A percentile compares a stretch with the other conserved stretches of the same genome.
These are phyloP conservation scores for Metopia argyrocephala DNA, from an alignment of 2,888 invertebrate species.

Conservation along the genomic window DNA sequence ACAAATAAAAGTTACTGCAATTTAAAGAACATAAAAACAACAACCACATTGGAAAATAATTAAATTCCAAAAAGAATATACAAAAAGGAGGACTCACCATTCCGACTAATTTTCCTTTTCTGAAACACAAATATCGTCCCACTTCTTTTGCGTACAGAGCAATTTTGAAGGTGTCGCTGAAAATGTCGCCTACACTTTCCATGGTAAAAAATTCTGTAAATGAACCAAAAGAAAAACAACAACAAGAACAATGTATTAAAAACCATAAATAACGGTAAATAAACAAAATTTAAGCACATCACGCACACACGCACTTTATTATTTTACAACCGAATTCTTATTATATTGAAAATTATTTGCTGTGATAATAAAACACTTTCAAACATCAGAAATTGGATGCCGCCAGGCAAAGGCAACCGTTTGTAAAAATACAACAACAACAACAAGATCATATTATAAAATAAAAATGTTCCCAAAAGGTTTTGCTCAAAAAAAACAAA, in stretches of 20 bases:
- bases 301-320: constrained; percentile 32
- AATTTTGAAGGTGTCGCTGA: constrained; percentile 73
- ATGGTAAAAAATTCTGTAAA: constrained; percentile 74
- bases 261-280: constrained; percentile 19
- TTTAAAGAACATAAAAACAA: too few species aligned
- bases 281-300: constrained; percentile 19
- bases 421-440: too few species aligned
- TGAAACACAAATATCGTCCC: constrained; percentile 75
- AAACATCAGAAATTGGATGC: constrained; percentile 44
- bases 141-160: constrained; percentile 76
- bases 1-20: too few species aligned
- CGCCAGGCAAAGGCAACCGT: not conserved
- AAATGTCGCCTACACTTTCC: constrained; percentile 73
- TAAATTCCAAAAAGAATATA: not conserved
- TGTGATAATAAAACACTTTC: constrained; percentile 31
- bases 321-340: too few species aligned
- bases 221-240: constrained; percentile 12
- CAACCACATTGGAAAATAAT: not conserved
- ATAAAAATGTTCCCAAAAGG: constrained; percentile 6
- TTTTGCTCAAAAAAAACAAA: constrained; percentile 39
- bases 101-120: constrained; percentile 74
- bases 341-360: not conserved
- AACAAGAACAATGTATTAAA: not conserved
- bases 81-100: constrained; percentile 69
- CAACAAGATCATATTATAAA: not conserved